Conservation (phyloP, 2,888 invertebrate genomes). For the Pteria penguin region DNA sequence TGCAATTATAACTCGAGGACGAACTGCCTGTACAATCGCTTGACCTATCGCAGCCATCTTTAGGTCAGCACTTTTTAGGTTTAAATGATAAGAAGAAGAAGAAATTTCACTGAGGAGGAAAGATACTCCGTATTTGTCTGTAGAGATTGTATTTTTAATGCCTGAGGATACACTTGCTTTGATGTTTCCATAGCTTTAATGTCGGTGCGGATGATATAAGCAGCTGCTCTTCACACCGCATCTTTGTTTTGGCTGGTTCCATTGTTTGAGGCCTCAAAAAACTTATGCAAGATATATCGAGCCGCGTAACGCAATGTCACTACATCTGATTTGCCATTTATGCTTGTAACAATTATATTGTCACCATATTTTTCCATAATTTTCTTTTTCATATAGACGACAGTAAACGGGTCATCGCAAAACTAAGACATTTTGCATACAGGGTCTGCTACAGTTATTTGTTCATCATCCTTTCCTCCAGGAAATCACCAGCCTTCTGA, state of each 20-base stretch:
- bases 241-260: neutral
- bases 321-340: slow-evolving; percentile 30
- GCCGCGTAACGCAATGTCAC: slow-evolving; percentile 33
- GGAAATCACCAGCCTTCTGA: slow-evolving; percentile 15
- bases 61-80: neutral
- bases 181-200: neutral
- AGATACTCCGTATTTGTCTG: neutral
- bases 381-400: slow-evolving; percentile 33
- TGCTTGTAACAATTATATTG: slow-evolving; percentile 25
- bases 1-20: slow-evolving; percentile 7
- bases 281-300: slow-evolving; percentile 26
- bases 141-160: neutral
- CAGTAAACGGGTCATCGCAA: slow-evolving; percentile 30
- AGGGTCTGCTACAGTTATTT: slow-evolving; percentile 32
- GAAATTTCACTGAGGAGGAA: neutral
- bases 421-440: slow-evolving; percentile 25
- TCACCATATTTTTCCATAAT: slow-evolving; percentile 29
- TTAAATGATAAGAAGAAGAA: neutral
- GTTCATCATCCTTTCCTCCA: slow-evolving; percentile 42
- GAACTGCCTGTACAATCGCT: slow-evolving; percentile 15
- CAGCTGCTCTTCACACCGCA: neutral
- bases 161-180: slow-evolving; percentile 1
- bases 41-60: slow-evolving; percentile 9
- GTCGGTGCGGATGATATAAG: slow-evolving; percentile 2
- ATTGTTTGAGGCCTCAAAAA: slow-evolving; percentile 8